These are phyloP conservation scores for Cantharis rufa DNA, from an alignment of 2,888 invertebrate genomes.

Conservation along the genomic window DNA sequence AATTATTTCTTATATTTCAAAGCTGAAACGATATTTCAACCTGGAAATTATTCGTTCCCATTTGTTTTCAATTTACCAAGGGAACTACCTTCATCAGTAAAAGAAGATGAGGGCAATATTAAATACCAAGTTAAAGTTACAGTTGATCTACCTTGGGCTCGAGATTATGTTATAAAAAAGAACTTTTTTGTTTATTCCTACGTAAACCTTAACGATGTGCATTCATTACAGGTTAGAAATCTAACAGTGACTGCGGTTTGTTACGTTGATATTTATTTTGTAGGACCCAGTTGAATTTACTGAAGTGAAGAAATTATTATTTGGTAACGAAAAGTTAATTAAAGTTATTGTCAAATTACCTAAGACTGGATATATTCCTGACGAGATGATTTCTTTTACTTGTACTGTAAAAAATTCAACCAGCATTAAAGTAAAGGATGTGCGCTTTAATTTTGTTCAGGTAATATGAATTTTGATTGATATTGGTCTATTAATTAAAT, in stretches of 20 bases:
- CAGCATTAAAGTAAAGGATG: constrained; percentile 3
- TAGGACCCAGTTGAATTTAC: neutral
- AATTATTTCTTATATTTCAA: neutral
- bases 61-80: constrained; percentile 8
- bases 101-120: neutral
- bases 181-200: neutral
- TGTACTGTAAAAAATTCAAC: constrained; percentile 3
- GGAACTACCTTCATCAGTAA: constrained; percentile 5
- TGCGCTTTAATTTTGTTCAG: constrained; percentile 6
- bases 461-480: neutral
- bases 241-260: neutral
- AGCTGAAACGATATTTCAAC: constrained; percentile 15
- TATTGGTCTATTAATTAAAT: no score
- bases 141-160: constrained; percentile 11
- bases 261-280: neutral
- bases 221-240: neutral
- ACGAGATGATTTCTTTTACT: constrained; percentile 3
- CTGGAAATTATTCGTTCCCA: constrained; percentile 5
- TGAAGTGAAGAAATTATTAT: neutral
- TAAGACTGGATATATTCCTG: neutral
- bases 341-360: constrained; percentile 1
- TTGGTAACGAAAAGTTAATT: neutral
- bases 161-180: constrained; percentile 4
- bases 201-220: neutral
- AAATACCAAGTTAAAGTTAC: constrained; percentile 1